These are phyloP conservation scores for Sebastes kiyomatsui DNA, from an alignment of 2,797 vertebrate genomes.

Conservation along the genomic window DNA sequence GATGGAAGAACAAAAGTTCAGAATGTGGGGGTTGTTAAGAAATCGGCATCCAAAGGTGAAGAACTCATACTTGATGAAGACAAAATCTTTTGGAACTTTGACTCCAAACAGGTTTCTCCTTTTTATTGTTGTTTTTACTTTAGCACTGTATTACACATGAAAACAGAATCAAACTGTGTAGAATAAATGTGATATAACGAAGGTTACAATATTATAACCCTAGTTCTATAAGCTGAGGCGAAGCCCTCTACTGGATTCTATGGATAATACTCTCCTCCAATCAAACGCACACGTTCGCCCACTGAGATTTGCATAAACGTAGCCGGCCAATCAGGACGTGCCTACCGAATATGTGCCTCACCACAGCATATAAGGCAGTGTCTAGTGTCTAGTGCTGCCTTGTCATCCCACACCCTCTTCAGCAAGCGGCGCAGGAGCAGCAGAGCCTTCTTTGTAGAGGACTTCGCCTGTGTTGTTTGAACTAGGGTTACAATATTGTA, in stretches of 20 bases:
- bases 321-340: not conserved
- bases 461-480: not conserved
- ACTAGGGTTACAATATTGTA: not conserved
- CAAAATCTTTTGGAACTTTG: slow-evolving; percentile 77
- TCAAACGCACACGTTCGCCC: not conserved
- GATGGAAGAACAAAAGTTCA: slow-evolving; percentile 63
- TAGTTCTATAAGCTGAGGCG: not conserved
- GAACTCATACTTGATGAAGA: slow-evolving; percentile 35
- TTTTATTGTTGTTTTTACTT: not conserved
- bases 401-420: not conserved
- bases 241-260: not conserved
- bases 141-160: not conserved
- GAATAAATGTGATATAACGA: not conserved
- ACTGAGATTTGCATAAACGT: not conserved
- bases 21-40: slow-evolving; percentile 56
- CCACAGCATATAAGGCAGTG: not conserved
- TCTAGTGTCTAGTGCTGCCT: too few relatives aligned
- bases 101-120: slow-evolving; percentile 28
- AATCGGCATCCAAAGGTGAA: too few relatives aligned
- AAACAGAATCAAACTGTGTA: not conserved
- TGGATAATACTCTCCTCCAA: not conserved
- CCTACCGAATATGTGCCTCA: not conserved
- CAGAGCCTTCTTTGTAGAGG: not conserved
- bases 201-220: not conserved
- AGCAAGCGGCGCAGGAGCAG: not conserved